Evolutionary conservation across 2,113 vertebrate genomes (phyloP), one percentile per base, ranked within the genome.

Genomic region (Gavialis gangeticus): DNA sequence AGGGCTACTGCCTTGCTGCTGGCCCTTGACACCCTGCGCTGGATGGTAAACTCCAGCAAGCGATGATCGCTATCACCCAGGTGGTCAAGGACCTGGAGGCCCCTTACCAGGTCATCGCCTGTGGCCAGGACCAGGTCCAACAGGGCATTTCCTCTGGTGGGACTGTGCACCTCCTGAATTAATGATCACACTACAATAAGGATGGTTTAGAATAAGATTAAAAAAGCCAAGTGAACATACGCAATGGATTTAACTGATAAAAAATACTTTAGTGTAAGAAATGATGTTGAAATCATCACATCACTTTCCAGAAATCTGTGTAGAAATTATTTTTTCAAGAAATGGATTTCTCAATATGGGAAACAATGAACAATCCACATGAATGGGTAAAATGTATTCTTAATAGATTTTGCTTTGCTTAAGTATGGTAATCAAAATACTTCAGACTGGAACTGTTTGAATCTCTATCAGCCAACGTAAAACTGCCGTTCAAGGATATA

Each of bases 201-300:
- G 77, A 81, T 85, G 73, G 9, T 37, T 93, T 25, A 54, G 59
- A 91, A 94, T 75, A 56, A 67, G 66, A 90, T 82, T 0, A 0
- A 91, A 94, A 89, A 79, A 46, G 90, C 63, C 69, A 85, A 90
- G 89, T 94, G 87, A 92, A 89, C 92, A 89, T n/a, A 67, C 30
- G 18, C 85, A 95, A 83, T 75, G 59, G 30, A 82, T 4, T 0
- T 90, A 67, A 54, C 30, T 87, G 79, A 94, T 5, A 85, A 60
- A 84, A 89, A 90, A 85, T 95, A 93, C 87, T 96, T 92, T 93
- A 15, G 14, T 92, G 88, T 58, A 94, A 55, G 87, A 95, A 92
- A 92, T 76, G 64, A 67, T 25, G 82, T 82, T 10, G 92, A 88
- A 91, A 90, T 62, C 3, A 63, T 10, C 5, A 46, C 46, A 46